Evolutionary conservation across 2,113 vertebrate genomes (phyloP), one percentile per base, ranked within the genome.

Genomic region (Seriola rivoliana): DNA sequence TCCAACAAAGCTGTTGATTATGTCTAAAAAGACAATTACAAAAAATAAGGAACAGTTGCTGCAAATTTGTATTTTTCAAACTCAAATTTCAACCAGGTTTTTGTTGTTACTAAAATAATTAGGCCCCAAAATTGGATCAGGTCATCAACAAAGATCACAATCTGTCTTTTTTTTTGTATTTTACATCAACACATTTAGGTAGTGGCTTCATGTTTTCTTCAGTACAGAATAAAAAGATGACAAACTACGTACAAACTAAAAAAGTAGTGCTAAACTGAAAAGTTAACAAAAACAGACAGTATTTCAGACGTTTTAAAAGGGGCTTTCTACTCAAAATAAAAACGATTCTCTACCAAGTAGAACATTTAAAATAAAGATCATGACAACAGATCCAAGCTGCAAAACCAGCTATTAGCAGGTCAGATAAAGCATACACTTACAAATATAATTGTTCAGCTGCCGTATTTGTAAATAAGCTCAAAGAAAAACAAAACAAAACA

Each of bases 391-490:
- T 69, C 23, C 29, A 54, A 64, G 58, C 84, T 73, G 68, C 71
- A 77, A 64, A 74, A 80, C 13, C 57, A 86, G 64, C 44, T 6
- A 12, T 57, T 44, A 85, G 44, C 78, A 25, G 76, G 68, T 73
- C 32, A 32, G 73, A 71, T 66, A 62, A 78, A 79, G 34, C 52
- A 70, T 6, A 75, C 65, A 75, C 44, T 52, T 63, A 70, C 58
- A 81, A 87, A 82, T 25, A 54, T 48, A 76, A 73, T 0, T 21
- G 50, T 77, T 70, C 21, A 94, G 91, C 91, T 93, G 93, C 92
- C 92, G 36, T 77, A 82, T 44, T 62, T 63, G 29, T 13, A 72
- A 81, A 81, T 76, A 85, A 42, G 40, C 40, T 10, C 8, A 42
- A 8, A 42, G 10, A 42, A 8, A 42, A 42, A 42, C 1, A 42